Percentiles rank a stretch among this genome's conserved stretches.
Evolutionary conservation across 2,888 invertebrate species (phyloP).

Genomic region (Eupithecia pulchellata): DNA sequence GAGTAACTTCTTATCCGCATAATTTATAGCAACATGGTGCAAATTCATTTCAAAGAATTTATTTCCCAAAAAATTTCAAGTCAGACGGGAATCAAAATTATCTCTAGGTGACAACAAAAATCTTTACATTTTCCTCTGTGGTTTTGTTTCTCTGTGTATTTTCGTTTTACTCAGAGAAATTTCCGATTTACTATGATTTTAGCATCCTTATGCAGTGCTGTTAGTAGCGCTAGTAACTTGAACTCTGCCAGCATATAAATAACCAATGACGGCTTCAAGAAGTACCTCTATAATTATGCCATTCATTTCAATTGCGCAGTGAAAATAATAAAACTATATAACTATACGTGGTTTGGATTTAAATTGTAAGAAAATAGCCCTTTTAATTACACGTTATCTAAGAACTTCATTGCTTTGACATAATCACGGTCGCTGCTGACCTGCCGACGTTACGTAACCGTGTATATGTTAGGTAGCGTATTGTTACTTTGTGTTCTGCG

Average conservation of each 20-base stretch:
- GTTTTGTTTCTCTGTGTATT: not conserved
- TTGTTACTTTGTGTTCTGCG: constrained; percentile 26
- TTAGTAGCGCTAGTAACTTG: not conserved
- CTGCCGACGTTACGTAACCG: constrained; percentile 2
- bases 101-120: not conserved
- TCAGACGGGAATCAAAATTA: not conserved
- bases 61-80: not conserved
- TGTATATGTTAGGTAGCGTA: not conserved
- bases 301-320: constrained; percentile 2
- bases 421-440: not conserved
- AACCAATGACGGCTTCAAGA: not conserved
- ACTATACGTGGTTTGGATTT: not conserved
- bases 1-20: not conserved
- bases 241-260: not conserved
- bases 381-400: constrained; percentile 6
- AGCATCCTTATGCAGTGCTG: not conserved
- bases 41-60: not conserved
- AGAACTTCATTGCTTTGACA: constrained; percentile 1
- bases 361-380: not conserved
- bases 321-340: not conserved
- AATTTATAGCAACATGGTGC: not conserved
- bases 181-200: not conserved
- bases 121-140: not conserved
- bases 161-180: not conserved
- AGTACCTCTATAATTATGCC: constrained; percentile 1